Percentiles rank a stretch among this genome's conserved stretches.
Conservation (phyloP, 2,797 vertebrate genomes). For the Sandelia bainsii region DNA sequence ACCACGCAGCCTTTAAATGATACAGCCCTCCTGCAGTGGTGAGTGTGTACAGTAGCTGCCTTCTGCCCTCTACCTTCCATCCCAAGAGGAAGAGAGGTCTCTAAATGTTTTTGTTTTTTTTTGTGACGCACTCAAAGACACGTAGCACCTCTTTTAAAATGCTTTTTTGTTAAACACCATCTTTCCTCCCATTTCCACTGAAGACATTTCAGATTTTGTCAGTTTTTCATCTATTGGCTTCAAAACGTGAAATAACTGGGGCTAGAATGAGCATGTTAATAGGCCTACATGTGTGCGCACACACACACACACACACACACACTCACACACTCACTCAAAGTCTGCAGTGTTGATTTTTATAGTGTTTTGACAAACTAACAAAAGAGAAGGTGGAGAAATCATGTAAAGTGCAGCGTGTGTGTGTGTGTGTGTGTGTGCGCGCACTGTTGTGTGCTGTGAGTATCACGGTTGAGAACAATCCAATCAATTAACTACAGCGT, state of each 20-base stretch:
- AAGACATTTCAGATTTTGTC: constrained; percentile 44
- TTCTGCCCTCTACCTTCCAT: constrained; percentile 39
- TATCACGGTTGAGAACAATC: constrained; percentile 29
- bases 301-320: constrained; percentile 5
- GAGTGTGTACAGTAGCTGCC: constrained; percentile 31
- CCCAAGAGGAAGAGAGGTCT: constrained; percentile 35
- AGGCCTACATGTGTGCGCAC: not conserved
- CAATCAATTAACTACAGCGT: constrained; percentile 48
- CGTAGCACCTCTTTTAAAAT: constrained; percentile 30
- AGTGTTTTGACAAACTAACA: constrained; percentile 30
- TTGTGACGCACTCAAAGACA: constrained; percentile 8
- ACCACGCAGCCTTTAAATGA: constrained; percentile 38
- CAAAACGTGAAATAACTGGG: constrained; percentile 55
- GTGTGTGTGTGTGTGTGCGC: not conserved
- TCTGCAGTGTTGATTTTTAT: not conserved
- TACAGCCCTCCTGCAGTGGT: constrained; percentile 25
- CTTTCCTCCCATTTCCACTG: constrained; percentile 40
- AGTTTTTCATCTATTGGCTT: constrained; percentile 51
- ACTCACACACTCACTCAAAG: not conserved
- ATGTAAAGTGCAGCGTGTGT: not conserved
- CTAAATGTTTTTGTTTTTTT: constrained; percentile 38
- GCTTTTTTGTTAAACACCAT: constrained; percentile 51
- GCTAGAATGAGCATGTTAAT: constrained; percentile 8
- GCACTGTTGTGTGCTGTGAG: not conserved
- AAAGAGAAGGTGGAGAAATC: constrained; percentile 23